A percentile compares a stretch with the other conserved stretches of the same genome.
phyloP scores from a whole-genome alignment of 1,140 invertebrate genomes.

The Drosophila ficusphila region DNA sequence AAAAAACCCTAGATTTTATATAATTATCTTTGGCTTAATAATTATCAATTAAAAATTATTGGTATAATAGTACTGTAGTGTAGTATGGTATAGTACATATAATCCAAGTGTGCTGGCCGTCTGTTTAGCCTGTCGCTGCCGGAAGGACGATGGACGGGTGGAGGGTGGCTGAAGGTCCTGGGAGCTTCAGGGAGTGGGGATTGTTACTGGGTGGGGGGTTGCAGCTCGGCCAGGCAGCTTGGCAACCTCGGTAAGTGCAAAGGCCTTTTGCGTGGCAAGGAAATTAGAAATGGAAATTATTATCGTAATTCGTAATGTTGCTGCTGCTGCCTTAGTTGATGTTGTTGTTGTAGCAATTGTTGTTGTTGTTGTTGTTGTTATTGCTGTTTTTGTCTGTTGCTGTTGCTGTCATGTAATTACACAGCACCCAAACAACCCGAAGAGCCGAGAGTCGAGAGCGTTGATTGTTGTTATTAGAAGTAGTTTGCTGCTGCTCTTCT shows the following conservation, averaged over 20 bases:
- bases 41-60: too few relatives aligned
- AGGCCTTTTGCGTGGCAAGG: constrained; percentile 71
- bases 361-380: constrained; percentile 24
- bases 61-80: not conserved
- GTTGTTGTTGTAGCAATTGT: not conserved
- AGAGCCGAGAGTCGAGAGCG: constrained; percentile 24
- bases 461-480: constrained; percentile 50
- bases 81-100: not conserved
- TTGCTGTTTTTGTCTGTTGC: constrained; percentile 38
- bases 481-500: constrained; percentile 45
- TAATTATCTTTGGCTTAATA: too few relatives aligned
- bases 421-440: constrained; percentile 53
- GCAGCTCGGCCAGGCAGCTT: constrained; percentile 10
- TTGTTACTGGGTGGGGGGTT: not conserved
- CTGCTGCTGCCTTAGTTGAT: constrained; percentile 14
- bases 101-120: not conserved
- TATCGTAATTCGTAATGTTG: constrained; percentile 77
- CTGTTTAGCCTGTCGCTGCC: constrained; percentile 36
- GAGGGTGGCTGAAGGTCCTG: not conserved
- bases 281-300: constrained; percentile 83
- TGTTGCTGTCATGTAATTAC: constrained; percentile 77
- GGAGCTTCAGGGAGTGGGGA: not conserved
- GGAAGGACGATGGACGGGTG: constrained; percentile 7
- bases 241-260: constrained; percentile 53
- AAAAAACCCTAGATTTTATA: too few relatives aligned